phyloP scores from a whole-genome alignment of 2,888 invertebrate species.

The Chironomus tentans region DNA sequence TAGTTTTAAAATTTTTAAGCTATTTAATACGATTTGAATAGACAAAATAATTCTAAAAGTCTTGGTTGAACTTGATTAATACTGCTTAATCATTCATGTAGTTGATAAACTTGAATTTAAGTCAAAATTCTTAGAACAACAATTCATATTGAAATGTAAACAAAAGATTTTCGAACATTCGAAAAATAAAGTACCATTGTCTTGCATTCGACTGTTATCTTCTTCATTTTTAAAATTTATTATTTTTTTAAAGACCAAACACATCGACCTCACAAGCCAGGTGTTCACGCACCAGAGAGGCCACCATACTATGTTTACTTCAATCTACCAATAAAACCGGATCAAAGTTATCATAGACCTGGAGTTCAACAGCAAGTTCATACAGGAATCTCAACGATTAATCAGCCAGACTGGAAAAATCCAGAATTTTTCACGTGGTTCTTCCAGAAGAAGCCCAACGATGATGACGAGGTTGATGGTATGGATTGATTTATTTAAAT shows the following conservation, averaged over 20 bases:
- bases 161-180: too few species aligned
- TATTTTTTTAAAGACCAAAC: not conserved
- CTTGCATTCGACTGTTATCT: too few species aligned
- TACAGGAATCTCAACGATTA: not conserved
- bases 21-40: too few species aligned
- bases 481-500: not conserved
- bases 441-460: constrained; percentile 30
- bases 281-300: constrained; percentile 17
- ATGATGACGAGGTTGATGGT: constrained; percentile 27
- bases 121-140: too few species aligned
- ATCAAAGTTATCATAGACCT: constrained; percentile 13
- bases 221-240: not conserved
- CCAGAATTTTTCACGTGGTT: constrained; percentile 30
- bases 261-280: constrained; percentile 1
- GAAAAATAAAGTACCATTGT: too few species aligned
- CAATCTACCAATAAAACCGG: not conserved
- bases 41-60: too few species aligned
- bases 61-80: too few species aligned
- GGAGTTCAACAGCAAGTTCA: constrained; percentile 6
- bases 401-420: constrained; percentile 9
- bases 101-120: too few species aligned
- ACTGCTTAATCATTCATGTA: too few species aligned
- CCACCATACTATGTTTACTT: constrained; percentile 17
- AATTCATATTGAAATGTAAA: too few species aligned
- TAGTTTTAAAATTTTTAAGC: too few species aligned